Percentiles rank a stretch among this genome's conserved stretches.
These are phyloP conservation scores for Zaprionus nigranus DNA, from an alignment of 1,140 invertebrate species.

Conservation along the genomic window DNA sequence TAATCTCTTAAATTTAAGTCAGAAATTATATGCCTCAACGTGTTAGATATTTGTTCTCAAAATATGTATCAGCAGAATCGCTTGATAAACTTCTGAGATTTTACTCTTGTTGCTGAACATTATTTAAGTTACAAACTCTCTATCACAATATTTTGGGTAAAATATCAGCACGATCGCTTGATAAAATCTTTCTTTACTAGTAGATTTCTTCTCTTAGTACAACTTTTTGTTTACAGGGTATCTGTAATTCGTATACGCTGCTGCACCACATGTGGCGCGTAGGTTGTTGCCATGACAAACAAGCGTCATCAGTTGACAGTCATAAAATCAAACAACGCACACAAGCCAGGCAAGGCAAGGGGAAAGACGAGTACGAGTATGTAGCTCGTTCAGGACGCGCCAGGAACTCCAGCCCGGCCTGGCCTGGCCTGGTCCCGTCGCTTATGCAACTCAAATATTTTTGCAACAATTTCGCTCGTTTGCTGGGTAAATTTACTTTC, in stretches of 20 bases:
- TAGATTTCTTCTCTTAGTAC: too few species aligned
- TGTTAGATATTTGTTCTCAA: background rate
- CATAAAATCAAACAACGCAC: constrained; percentile 74
- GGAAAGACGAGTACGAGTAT: background rate
- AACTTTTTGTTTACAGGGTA: background rate
- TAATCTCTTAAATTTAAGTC: background rate
- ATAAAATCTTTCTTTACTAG: too few species aligned
- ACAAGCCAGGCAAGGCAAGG: background rate
- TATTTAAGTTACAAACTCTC: too few species aligned
- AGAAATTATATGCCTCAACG: background rate
- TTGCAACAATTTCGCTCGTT: constrained; percentile 78
- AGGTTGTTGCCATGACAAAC: constrained; percentile 72
- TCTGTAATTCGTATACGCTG: background rate
- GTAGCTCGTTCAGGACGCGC: background rate
- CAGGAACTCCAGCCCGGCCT: background rate
- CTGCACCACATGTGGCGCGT: background rate
- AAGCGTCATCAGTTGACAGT: constrained; percentile 76
- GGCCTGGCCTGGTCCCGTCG: constrained; percentile 3
- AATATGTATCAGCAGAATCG: background rate
- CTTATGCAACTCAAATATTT: constrained; percentile 78
- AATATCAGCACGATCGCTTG: too few species aligned
- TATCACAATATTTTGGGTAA: too few species aligned
- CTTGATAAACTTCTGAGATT: background rate
- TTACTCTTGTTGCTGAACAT: too few species aligned
- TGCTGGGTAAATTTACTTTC: constrained; percentile 77